Evolutionary conservation across 2,888 invertebrate species (phyloP).

Genomic region (Platypus cylindrus): DNA sequence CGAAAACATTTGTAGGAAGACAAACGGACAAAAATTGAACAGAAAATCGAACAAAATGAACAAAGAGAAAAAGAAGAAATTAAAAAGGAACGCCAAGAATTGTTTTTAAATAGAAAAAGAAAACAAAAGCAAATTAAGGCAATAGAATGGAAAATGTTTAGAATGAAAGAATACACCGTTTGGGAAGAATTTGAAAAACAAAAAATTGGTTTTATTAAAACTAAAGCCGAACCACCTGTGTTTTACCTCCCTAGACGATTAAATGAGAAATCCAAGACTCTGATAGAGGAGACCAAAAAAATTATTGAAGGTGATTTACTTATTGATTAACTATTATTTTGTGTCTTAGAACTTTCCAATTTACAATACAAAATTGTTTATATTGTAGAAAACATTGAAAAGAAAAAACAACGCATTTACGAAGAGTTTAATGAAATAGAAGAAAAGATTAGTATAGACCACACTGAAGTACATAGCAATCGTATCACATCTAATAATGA

Average conservation of each 20-base stretch:
- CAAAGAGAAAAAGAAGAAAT: slow-evolving; percentile 76
- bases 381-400: slow-evolving; percentile 46
- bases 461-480: slow-evolving; percentile 7
- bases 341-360: too few relatives aligned
- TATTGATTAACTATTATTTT: slow-evolving; percentile 1
- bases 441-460: slow-evolving; percentile 29
- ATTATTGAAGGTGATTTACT: slow-evolving; percentile 47
- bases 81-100: slow-evolving; percentile 66
- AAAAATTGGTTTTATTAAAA: slow-evolving; percentile 72
- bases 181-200: slow-evolving; percentile 74
- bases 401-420: slow-evolving; percentile 48
- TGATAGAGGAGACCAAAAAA: slow-evolving; percentile 49
- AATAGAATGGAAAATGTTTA: slow-evolving; percentile 79
- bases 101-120: slow-evolving; percentile 74
- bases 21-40: slow-evolving; percentile 76
- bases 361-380: neutral
- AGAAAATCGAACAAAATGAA: slow-evolving; percentile 85
- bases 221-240: slow-evolving; percentile 73
- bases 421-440: slow-evolving; percentile 54
- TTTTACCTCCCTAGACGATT: slow-evolving; percentile 79
- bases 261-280: slow-evolving; percentile 53
- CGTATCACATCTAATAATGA: neutral
- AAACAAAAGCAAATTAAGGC: slow-evolving; percentile 81
- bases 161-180: slow-evolving; percentile 75
- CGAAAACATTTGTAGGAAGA: slow-evolving; percentile 46